These are phyloP conservation scores for Stenodera caucasica DNA, from an alignment of 2,888 invertebrate species.

Conservation along the genomic window DNA sequence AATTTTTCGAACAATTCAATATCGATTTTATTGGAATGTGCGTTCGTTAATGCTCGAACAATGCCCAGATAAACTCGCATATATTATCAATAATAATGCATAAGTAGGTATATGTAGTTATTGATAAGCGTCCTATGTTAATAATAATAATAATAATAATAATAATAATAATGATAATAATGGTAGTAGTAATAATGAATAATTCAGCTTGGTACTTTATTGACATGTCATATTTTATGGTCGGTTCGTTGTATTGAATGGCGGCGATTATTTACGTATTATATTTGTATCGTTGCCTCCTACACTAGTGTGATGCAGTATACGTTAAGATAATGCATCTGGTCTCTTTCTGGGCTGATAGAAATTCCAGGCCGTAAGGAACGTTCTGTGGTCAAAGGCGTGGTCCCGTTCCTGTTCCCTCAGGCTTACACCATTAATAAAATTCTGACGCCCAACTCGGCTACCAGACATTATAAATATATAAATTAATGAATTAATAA, in stretches of 20 bases:
- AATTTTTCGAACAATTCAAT: background rate
- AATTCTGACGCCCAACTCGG: conserved; percentile 52
- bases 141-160: conserved; percentile 7
- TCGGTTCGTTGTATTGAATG: conserved; percentile 28
- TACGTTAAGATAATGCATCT: conserved; percentile 39
- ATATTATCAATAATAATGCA: conserved; percentile 3
- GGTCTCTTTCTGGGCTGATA: conserved; percentile 39
- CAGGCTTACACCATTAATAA: conserved; percentile 51
- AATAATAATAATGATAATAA: too few relatives aligned
- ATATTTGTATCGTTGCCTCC: conserved; percentile 37
- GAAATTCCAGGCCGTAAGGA: conserved; percentile 42
- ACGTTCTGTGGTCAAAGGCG: conserved; percentile 42
- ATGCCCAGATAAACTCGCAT: background rate
- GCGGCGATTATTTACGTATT: conserved; percentile 38
- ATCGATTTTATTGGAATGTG: background rate
- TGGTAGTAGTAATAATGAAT: conserved; percentile 41
- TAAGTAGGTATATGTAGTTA: conserved; percentile 34
- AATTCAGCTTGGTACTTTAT: conserved; percentile 38
- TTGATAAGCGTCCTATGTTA: conserved; percentile 34
- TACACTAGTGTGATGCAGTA: conserved; percentile 27
- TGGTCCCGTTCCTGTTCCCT: conserved; percentile 44
- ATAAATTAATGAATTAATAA: conserved; percentile 54
- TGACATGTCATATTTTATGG: conserved; percentile 41
- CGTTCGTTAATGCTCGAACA: background rate
- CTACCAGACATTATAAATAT: conserved; percentile 52